A percentile compares a stretch with the other conserved stretches of the same genome.
phyloP scores from a whole-genome alignment of 2,888 invertebrate species.

The Pterobdella sp. region DNA sequence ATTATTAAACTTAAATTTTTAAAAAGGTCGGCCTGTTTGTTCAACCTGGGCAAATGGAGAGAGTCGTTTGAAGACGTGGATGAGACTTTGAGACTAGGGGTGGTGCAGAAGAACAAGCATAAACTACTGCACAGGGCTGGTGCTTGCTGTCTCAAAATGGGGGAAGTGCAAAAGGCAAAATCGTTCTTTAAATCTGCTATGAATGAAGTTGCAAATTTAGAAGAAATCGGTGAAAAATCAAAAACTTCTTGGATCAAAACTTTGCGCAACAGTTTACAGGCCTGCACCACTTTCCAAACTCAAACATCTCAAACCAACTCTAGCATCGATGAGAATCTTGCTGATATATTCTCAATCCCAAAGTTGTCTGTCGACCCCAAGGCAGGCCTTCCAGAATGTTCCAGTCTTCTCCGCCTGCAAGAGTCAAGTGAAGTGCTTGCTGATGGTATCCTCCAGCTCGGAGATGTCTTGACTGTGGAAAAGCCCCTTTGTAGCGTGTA shows the following conservation, averaged over 20 bases:
- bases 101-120: conserved; percentile 59
- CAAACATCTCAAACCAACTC: background rate
- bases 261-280: conserved; percentile 31
- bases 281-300: background rate
- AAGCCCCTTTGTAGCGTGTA: conserved; percentile 71
- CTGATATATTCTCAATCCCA: background rate
- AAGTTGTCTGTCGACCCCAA: background rate
- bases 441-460: conserved; percentile 50
- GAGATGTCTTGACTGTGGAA: conserved; percentile 70
- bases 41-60: conserved; percentile 43
- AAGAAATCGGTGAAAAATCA: conserved; percentile 36
- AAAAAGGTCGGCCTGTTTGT: conserved; percentile 44
- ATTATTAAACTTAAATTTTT: background rate
- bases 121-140: conserved; percentile 63
- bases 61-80: conserved; percentile 45
- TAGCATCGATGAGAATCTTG: background rate
- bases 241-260: conserved; percentile 29
- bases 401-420: background rate
- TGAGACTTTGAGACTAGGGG: conserved; percentile 53
- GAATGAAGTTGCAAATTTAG: conserved; percentile 31
- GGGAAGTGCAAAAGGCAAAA: conserved; percentile 51
- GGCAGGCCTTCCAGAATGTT: background rate
- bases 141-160: conserved; percentile 60
- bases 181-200: conserved; percentile 41
- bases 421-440: conserved; percentile 36